Evolutionary conservation across 2,888 invertebrate genomes (phyloP).

Genomic region (Zeuzera pyrina): DNA sequence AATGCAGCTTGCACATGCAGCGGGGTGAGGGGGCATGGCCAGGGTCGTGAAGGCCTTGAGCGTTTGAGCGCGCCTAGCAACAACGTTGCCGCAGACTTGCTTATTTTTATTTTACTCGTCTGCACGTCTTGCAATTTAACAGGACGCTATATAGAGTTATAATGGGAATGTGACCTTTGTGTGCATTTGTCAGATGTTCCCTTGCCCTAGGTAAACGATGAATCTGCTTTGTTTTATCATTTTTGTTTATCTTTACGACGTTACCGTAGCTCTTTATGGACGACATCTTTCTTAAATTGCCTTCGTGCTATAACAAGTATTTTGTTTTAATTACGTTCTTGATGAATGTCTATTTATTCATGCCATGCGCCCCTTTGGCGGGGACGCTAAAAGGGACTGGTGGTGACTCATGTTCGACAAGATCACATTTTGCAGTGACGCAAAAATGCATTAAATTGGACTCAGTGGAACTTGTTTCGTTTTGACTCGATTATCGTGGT

Average conservation of each 20-base stretch:
- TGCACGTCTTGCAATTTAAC: constrained; percentile 52
- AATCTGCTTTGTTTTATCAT: constrained; percentile 20
- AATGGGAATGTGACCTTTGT: constrained; percentile 33
- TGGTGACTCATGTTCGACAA: too few relatives aligned
- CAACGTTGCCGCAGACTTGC: constrained; percentile 37
- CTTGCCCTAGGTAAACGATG: constrained; percentile 4
- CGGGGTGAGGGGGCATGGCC: constrained; percentile 37
- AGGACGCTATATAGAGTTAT: constrained; percentile 49
- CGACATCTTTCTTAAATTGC: constrained; percentile 5
- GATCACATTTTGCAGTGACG: too few relatives aligned
- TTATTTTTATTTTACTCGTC: constrained; percentile 63
- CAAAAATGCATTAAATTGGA: too few relatives aligned
- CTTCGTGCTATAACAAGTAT: too few relatives aligned
- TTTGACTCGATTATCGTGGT: too few relatives aligned
- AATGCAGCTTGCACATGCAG: constrained; percentile 44
- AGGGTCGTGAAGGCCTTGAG: constrained; percentile 62
- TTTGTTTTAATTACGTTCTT: too few relatives aligned
- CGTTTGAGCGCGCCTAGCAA: constrained; percentile 67
- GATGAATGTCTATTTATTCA: too few relatives aligned
- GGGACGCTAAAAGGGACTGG: too few relatives aligned
- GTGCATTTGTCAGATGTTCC: constrained; percentile 18
- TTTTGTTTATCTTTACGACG: constrained; percentile 24
- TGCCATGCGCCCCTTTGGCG: too few relatives aligned
- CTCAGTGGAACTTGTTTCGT: too few relatives aligned
- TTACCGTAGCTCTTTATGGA: constrained; percentile 12